These are phyloP conservation scores for Myathropa florea DNA, from an alignment of 2,888 invertebrate genomes.

Conservation along the genomic window DNA sequence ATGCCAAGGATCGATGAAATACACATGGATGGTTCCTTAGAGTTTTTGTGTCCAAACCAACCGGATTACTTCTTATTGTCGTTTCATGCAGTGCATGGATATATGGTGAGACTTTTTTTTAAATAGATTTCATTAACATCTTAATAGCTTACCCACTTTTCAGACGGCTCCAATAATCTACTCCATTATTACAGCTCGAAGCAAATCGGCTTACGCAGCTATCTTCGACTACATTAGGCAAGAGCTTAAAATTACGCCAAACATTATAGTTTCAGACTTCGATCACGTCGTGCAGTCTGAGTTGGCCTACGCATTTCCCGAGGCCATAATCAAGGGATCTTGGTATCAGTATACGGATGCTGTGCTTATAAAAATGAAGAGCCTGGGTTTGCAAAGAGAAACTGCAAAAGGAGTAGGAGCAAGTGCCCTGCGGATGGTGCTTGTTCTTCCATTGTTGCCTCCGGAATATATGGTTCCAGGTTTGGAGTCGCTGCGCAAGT, in stretches of 20 bases:
- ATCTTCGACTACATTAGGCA: constrained; percentile 73
- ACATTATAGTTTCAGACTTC: constrained; percentile 73
- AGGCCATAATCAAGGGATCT: constrained; percentile 73
- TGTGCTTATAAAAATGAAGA: constrained; percentile 72
- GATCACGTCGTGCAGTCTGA: constrained; percentile 72
- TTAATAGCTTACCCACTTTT: constrained; percentile 1
- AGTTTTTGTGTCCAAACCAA: constrained; percentile 69
- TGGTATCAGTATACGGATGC: constrained; percentile 74
- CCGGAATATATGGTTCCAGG: constrained; percentile 74
- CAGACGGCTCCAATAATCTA: constrained; percentile 73
- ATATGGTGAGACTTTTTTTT: constrained; percentile 60
- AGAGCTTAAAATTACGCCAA: constrained; percentile 72
- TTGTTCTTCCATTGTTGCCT: constrained; percentile 74
- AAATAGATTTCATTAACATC: background rate
- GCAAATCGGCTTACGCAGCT: constrained; percentile 69
- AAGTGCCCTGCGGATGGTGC: constrained; percentile 73
- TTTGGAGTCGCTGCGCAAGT: constrained; percentile 73
- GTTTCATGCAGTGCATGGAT: constrained; percentile 72
- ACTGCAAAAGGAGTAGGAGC: constrained; percentile 72
- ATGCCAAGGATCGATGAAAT: constrained; percentile 73
- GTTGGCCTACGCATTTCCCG: constrained; percentile 72
- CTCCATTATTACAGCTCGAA: constrained; percentile 72
- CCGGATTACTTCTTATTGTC: constrained; percentile 72
- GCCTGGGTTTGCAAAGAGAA: constrained; percentile 71
- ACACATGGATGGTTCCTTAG: constrained; percentile 72